These are phyloP conservation scores for Greenwoodochromis staneri DNA, from an alignment of 2,113 vertebrate genomes.

Conservation along the genomic window DNA sequence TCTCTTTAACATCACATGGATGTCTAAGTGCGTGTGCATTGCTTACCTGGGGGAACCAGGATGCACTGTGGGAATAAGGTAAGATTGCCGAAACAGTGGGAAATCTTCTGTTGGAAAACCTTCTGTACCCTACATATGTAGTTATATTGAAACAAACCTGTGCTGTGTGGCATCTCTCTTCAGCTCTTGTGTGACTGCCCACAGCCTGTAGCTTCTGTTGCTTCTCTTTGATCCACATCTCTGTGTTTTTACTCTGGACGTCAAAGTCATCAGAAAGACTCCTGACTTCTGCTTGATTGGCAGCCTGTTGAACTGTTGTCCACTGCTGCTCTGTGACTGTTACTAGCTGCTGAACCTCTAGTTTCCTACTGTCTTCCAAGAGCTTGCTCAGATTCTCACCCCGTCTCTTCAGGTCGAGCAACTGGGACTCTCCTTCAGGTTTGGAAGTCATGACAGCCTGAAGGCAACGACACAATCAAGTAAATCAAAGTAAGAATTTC, in stretches of 20 bases:
- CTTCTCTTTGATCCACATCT: constrained; percentile 55
- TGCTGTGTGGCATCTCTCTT: constrained; percentile 8
- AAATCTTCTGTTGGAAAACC: not conserved
- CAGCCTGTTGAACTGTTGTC: constrained; percentile 30
- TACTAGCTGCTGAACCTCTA: constrained; percentile 14
- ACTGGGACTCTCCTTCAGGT: constrained; percentile 47
- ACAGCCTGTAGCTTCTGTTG: constrained; percentile 35
- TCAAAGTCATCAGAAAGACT: constrained; percentile 45
- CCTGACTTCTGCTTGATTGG: constrained; percentile 15
- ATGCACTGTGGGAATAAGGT: not conserved
- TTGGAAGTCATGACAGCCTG: constrained; percentile 31
- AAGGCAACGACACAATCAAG: not conserved
- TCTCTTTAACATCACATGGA: not conserved
- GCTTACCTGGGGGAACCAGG: not conserved
- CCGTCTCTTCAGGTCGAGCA: constrained; percentile 34
- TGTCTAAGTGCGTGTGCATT: not conserved
- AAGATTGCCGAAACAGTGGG: rapidly evolving
- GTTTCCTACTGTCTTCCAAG: constrained; percentile 34
- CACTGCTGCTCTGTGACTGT: constrained; percentile 51
- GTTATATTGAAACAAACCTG: constrained; percentile 28
- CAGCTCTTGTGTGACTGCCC: not conserved
- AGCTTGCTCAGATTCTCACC: constrained; percentile 9
- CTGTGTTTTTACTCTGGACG: constrained; percentile 22
- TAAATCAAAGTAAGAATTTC: not conserved
- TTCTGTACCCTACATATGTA: not conserved